phyloP scores from a whole-genome alignment of 2,113 vertebrate genomes.

The Oryzias melastigma region DNA sequence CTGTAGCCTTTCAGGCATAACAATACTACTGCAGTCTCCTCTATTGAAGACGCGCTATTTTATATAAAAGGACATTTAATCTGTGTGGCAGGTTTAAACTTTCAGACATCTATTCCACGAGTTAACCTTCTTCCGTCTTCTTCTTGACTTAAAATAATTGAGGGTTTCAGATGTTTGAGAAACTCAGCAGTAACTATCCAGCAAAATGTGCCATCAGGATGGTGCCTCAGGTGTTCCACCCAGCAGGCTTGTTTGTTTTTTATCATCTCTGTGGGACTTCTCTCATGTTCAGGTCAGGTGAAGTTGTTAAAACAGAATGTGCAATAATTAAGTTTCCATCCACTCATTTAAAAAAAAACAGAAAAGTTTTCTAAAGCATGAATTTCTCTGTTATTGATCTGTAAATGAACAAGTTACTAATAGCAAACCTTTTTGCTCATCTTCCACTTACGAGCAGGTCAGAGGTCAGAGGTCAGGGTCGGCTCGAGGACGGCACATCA shows the following conservation, averaged over 20 bases:
- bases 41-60: constrained; percentile 12
- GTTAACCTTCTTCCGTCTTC: not conserved
- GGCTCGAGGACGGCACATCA: not conserved
- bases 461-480: constrained; percentile 22
- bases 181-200: constrained; percentile 8
- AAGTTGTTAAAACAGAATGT: constrained; percentile 13
- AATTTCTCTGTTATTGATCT: not conserved
- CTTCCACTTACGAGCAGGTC: constrained; percentile 1
- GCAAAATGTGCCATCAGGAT: constrained; percentile 13
- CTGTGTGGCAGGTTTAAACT: constrained; percentile 5
- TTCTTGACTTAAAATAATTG: constrained; percentile 16
- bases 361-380: not conserved
- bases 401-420: not conserved
- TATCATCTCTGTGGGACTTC: not conserved
- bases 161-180: constrained; percentile 21
- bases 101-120: constrained; percentile 18
- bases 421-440: not conserved
- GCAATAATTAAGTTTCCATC: constrained; percentile 41
- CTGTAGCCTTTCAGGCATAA: constrained; percentile 16
- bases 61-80: constrained; percentile 7
- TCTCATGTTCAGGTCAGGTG: not conserved
- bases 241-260: not conserved
- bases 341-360: not conserved
- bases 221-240: not conserved
- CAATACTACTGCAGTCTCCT: constrained; percentile 16